Percentiles rank a stretch among this genome's conserved stretches.
These are phyloP conservation scores for Popillia japonica DNA, from an alignment of 1,140 invertebrate genomes.

Conservation along the genomic window DNA sequence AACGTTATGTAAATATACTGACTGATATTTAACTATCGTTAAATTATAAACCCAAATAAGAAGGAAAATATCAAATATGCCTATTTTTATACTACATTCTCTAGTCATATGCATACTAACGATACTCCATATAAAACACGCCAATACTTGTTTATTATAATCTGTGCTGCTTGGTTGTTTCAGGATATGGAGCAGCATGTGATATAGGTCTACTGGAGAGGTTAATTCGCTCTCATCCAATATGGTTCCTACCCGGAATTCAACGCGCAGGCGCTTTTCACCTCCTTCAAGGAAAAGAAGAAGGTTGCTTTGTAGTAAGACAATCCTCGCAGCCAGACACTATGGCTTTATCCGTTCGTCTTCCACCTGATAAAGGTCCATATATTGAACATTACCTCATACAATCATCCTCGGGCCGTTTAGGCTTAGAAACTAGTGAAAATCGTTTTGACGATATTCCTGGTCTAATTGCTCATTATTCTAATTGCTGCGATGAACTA, in stretches of 20 bases:
- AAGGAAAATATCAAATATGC: no score
- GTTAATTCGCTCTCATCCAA: slow-evolving; percentile 88
- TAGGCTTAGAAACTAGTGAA: slow-evolving; percentile 91
- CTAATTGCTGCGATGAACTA: slow-evolving; percentile 92
- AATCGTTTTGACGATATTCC: slow-evolving; percentile 93
- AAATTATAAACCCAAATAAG: no score
- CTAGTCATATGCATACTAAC: no score
- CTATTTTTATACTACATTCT: no score
- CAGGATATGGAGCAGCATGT: slow-evolving; percentile 66
- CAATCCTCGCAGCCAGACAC: slow-evolving; percentile 92
- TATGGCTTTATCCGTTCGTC: slow-evolving; percentile 91
- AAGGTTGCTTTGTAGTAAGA: slow-evolving; percentile 92
- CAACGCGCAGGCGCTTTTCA: slow-evolving; percentile 91
- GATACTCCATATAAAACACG: no score
- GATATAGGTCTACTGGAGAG: slow-evolving; percentile 87
- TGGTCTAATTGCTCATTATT: slow-evolving; percentile 90
- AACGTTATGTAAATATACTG: no score
- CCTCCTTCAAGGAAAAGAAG: slow-evolving; percentile 90
- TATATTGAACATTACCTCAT: slow-evolving; percentile 97
- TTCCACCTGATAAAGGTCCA: slow-evolving; percentile 84
- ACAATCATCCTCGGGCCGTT: slow-evolving; percentile 79
- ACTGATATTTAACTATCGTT: no score
- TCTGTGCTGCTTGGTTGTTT: not conserved
- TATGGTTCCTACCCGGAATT: slow-evolving; percentile 95
- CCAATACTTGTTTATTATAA: no score